Evolutionary conservation across 1,140 invertebrate genomes (phyloP).

Genomic region (Lepidurus arcticus): DNA sequence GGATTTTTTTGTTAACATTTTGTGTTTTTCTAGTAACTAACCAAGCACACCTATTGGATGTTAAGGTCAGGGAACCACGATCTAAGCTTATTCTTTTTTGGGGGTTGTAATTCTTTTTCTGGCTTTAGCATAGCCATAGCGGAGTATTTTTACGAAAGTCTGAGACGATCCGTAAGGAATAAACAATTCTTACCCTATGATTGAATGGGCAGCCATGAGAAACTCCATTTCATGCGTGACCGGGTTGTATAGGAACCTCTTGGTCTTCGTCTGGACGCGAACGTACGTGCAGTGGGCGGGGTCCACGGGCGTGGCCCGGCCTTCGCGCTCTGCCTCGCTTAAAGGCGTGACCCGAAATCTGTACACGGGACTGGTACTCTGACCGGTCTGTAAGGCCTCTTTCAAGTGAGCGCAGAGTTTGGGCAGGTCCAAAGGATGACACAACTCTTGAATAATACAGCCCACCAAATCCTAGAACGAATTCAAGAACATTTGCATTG

Average conservation of each 20-base stretch:
- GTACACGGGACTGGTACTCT: slow-evolving; percentile 67
- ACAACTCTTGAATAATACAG: slow-evolving; percentile 65
- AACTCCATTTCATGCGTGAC: slow-evolving; percentile 65
- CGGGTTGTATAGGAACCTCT: slow-evolving; percentile 66
- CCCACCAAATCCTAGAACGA: slow-evolving; percentile 56
- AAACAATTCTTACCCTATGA: slow-evolving; percentile 51
- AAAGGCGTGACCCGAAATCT: slow-evolving; percentile 58
- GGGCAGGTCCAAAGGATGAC: slow-evolving; percentile 65
- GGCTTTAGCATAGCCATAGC: background rate
- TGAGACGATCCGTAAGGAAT: background rate
- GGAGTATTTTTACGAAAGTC: background rate
- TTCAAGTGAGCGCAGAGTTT: slow-evolving; percentile 67
- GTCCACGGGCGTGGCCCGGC: background rate
- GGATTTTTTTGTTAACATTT: background rate
- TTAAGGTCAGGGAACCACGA: too few species aligned
- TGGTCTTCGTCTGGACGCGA: slow-evolving; percentile 80
- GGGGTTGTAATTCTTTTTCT: too few species aligned
- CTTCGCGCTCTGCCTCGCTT: slow-evolving; percentile 22
- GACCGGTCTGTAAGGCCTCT: slow-evolving; percentile 61
- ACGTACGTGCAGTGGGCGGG: slow-evolving; percentile 64
- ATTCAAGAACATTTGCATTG: slow-evolving; percentile 29
- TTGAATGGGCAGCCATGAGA: slow-evolving; percentile 85
- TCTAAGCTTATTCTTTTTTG: too few species aligned
- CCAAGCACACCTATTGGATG: too few species aligned
- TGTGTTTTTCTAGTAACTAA: too few species aligned